Conservation (phyloP, 2,797 vertebrate species). For the Allobates femoralis region DNA sequence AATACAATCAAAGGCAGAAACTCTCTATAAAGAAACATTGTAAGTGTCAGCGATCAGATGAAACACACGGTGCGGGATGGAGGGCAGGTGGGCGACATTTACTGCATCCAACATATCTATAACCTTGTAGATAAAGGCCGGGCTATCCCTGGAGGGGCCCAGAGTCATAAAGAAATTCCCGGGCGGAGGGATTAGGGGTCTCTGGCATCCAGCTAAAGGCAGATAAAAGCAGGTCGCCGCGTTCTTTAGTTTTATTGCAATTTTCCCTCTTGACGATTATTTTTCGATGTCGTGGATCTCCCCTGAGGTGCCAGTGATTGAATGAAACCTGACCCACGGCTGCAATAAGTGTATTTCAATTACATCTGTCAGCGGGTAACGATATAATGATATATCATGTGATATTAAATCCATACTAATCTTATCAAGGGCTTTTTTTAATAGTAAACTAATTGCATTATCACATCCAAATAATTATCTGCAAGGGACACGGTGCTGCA, state of each 20-base stretch:
- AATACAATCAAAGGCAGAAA: neutral
- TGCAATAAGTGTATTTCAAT: constrained; percentile 99
- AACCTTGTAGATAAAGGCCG: neutral
- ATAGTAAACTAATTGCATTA: constrained; percentile 83
- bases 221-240: constrained; percentile 65
- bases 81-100: neutral
- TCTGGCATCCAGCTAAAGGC: constrained; percentile 16
- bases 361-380: constrained; percentile 97
- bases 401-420: constrained; percentile 99
- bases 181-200: neutral
- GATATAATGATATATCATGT: constrained; percentile 98
- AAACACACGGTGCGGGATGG: neutral
- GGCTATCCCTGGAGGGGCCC: neutral
- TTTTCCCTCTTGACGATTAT: constrained; percentile 75
- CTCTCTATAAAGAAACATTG: neutral
- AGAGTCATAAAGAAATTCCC: neutral
- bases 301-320: constrained; percentile 83
- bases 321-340: constrained; percentile 90
- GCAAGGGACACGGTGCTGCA: constrained; percentile 69
- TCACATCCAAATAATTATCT: constrained; percentile 85
- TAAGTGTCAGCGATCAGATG: neutral
- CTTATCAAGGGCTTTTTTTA: constrained; percentile 85
- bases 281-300: constrained; percentile 79
- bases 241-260: constrained; percentile 80
- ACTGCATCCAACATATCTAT: neutral